These are phyloP conservation scores for Mesitornis unicolor DNA, from an alignment of 2,113 vertebrate species.

Conservation along the genomic window DNA sequence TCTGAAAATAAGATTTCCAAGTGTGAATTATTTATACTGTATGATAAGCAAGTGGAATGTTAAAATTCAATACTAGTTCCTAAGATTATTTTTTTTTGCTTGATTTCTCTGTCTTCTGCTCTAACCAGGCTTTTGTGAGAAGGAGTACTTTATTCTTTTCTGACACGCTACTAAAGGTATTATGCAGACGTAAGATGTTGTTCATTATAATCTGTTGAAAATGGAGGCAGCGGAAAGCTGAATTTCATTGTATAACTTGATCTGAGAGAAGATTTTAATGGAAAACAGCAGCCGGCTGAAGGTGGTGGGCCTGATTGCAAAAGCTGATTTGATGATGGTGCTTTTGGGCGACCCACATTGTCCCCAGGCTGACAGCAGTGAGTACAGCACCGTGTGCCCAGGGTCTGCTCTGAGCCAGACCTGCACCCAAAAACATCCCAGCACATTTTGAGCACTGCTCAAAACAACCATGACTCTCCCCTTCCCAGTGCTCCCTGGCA, in stretches of 20 bases:
- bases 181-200: slow-evolving; percentile 25
- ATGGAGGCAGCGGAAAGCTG: slow-evolving; percentile 48
- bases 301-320: background rate
- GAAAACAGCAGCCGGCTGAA: slow-evolving; percentile 7
- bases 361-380: too few species aligned
- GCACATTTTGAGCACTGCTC: too few species aligned
- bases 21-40: slow-evolving; percentile 84
- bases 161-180: slow-evolving; percentile 24
- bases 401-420: too few species aligned
- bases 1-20: slow-evolving; percentile 79
- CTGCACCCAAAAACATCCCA: too few species aligned
- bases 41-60: slow-evolving; percentile 76
- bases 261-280: slow-evolving; percentile 38
- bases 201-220: slow-evolving; percentile 29
- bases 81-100: slow-evolving; percentile 77
- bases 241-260: background rate
- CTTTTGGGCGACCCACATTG: background rate
- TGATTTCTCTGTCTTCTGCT: slow-evolving; percentile 42
- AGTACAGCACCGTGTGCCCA: too few species aligned
- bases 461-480: too few species aligned
- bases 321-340: background rate
- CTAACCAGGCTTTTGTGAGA: slow-evolving; percentile 9
- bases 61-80: slow-evolving; percentile 78
- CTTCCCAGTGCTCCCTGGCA: background rate
- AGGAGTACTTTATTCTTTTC: slow-evolving; percentile 31